phyloP scores from a whole-genome alignment of 2,113 vertebrate species.

The Hoplias malabaricus region DNA sequence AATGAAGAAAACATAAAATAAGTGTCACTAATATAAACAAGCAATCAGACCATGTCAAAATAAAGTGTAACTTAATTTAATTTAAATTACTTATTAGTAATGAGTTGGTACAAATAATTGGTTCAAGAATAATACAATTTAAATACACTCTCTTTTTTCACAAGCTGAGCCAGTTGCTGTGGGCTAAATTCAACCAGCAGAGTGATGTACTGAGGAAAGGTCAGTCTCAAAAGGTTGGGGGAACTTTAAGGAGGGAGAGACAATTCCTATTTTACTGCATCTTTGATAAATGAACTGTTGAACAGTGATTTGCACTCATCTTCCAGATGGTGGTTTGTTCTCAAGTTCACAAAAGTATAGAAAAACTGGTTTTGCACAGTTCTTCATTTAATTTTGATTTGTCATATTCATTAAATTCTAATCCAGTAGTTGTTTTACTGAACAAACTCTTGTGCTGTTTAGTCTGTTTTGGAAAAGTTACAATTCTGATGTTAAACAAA shows the following conservation, averaged over 20 bases:
- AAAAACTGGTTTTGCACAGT: background rate
- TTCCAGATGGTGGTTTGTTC: background rate
- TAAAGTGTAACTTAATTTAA: no score
- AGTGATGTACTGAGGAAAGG: background rate
- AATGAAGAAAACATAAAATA: no score
- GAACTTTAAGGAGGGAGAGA: background rate
- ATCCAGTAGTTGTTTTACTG: background rate
- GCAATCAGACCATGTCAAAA: no score
- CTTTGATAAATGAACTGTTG: background rate
- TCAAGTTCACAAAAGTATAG: background rate
- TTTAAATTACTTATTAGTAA: no score
- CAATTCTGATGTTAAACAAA: background rate
- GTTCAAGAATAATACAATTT: no score
- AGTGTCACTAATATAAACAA: no score
- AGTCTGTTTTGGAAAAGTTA: background rate
- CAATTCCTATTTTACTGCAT: background rate
- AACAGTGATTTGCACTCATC: background rate
- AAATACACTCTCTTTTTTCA: no score
- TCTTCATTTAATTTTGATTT: background rate
- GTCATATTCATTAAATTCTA: background rate
- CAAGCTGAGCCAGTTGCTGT: no score
- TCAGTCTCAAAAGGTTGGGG: background rate
- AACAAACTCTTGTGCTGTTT: background rate
- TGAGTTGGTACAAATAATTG: no score
- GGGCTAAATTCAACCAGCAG: no score